Percentiles rank a stretch among this genome's conserved stretches.
phyloP scores from a whole-genome alignment of 2,113 vertebrate species.

The Casuarius casuarius region DNA sequence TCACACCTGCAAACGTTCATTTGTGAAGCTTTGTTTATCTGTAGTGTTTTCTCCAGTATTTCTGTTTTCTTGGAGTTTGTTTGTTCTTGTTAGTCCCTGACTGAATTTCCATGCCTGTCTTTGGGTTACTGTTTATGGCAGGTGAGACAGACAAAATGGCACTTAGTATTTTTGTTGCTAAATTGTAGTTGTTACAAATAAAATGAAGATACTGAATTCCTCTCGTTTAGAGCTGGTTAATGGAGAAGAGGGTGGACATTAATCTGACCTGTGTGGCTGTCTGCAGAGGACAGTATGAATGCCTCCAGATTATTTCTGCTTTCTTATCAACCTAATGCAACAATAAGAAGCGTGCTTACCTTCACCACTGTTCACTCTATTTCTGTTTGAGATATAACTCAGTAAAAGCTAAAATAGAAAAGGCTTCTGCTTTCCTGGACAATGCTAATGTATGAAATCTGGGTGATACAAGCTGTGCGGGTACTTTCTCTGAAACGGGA shows the following conservation, averaged over 20 bases:
- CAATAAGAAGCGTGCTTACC: background rate
- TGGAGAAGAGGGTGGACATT: conserved; percentile 2
- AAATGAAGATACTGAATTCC: background rate
- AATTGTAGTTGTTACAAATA: background rate
- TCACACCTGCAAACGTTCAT: background rate
- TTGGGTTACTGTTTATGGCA: background rate
- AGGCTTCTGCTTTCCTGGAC: conserved; percentile 61
- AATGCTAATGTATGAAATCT: conserved; percentile 81
- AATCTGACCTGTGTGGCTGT: background rate
- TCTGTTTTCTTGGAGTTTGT: background rate
- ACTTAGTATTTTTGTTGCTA: background rate
- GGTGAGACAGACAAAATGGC: background rate
- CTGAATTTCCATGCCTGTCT: background rate
- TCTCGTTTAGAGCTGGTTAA: background rate
- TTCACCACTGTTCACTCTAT: background rate
- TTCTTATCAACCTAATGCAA: background rate
- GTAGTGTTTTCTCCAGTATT: conserved; percentile 21
- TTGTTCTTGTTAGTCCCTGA: background rate
- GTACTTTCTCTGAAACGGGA: conserved; percentile 80
- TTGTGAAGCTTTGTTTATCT: conserved; percentile 47
- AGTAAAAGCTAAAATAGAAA: conserved; percentile 73
- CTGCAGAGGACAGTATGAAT: background rate
- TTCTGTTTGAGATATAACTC: conserved; percentile 26
- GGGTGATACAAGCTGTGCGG: conserved; percentile 87
- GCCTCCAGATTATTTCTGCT: background rate